These are phyloP conservation scores for Drosophila busckii DNA, from an alignment of 1,140 invertebrate genomes.

Conservation along the genomic window DNA sequence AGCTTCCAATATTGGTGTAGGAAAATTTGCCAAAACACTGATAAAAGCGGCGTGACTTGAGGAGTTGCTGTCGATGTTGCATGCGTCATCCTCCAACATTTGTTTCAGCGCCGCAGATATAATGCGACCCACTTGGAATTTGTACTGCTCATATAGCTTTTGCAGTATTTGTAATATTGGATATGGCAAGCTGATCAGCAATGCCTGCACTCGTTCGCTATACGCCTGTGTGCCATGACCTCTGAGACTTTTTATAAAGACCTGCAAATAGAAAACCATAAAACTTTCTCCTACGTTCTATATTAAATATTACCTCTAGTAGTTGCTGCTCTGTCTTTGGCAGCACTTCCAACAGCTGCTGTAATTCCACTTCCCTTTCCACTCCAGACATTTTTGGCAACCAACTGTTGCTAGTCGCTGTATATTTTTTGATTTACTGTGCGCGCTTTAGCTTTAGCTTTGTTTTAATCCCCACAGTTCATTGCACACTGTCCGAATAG, in stretches of 20 bases:
- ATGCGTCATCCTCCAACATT: conserved; percentile 38
- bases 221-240: conserved; percentile 14
- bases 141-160: conserved; percentile 19
- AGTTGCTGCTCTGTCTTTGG: conserved; percentile 27
- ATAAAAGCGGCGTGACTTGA: conserved; percentile 34
- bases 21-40: conserved; percentile 58
- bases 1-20: conserved; percentile 33
- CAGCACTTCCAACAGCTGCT: conserved; percentile 39
- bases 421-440: conserved; percentile 10
- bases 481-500: background rate
- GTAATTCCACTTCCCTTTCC: conserved; percentile 12
- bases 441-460: background rate
- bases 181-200: conserved; percentile 34
- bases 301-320: conserved; percentile 20
- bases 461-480: conserved; percentile 27
- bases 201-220: conserved; percentile 16
- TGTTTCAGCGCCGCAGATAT: conserved; percentile 28
- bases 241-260: conserved; percentile 33
- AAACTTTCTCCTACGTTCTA: background rate
- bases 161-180: conserved; percentile 46
- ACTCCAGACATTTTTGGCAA: conserved; percentile 14
- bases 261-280: conserved; percentile 11
- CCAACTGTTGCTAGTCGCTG: conserved; percentile 16
- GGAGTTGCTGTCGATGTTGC: background rate
- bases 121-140: conserved; percentile 45